A percentile compares a stretch with the other conserved stretches of the same genome.
These are phyloP conservation scores for Drosophila mimetica DNA, from an alignment of 2,888 invertebrate genomes.

Conservation along the genomic window DNA sequence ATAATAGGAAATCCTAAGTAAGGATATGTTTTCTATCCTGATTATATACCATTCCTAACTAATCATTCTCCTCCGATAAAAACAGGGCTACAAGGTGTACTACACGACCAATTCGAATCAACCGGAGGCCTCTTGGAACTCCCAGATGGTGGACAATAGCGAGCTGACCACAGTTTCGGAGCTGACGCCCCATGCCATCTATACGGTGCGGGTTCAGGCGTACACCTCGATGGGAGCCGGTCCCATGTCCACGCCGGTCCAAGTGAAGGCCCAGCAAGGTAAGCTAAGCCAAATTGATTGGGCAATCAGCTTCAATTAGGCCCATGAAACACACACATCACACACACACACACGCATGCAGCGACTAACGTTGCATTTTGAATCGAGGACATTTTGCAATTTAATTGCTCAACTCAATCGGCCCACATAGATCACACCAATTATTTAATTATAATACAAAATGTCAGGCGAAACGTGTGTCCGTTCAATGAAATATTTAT, in stretches of 20 bases:
- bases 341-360: constrained; percentile 4
- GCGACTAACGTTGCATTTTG: constrained; percentile 33
- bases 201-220: constrained; percentile 97
- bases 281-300: constrained; percentile 72
- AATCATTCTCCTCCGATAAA: not conserved
- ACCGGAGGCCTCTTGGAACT: constrained; percentile 95
- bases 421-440: constrained; percentile 55
- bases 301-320: constrained; percentile 56
- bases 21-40: too few relatives aligned
- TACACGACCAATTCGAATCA: constrained; percentile 96
- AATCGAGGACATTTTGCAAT: constrained; percentile 43
- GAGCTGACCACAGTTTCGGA: constrained; percentile 96
- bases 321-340: constrained; percentile 30
- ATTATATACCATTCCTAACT: not conserved
- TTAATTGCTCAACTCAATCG: constrained; percentile 57
- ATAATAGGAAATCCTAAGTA: too few relatives aligned
- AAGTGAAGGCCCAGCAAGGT: constrained; percentile 99
- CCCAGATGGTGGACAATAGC: constrained; percentile 96
- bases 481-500: constrained; percentile 51
- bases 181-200: constrained; percentile 95
- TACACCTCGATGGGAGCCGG: constrained; percentile 97
- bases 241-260: constrained; percentile 97
- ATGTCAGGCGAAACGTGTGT: constrained; percentile 47
- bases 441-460: constrained; percentile 72
- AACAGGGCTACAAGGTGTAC: constrained; percentile 97